Evolutionary conservation across 2,888 invertebrate genomes (phyloP).

Genomic region (Hirtodrosophila cameraria): DNA sequence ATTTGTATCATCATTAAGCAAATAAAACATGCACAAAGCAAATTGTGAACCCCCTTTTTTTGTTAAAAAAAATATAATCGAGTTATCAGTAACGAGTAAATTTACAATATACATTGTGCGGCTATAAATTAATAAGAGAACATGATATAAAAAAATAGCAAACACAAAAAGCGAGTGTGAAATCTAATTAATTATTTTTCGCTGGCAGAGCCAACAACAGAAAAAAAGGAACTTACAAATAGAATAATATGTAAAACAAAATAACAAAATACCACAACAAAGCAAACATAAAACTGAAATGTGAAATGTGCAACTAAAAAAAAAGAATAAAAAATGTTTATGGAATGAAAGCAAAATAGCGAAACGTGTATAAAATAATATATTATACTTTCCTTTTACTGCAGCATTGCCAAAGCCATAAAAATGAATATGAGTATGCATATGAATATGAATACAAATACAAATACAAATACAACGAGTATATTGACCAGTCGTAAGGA

Average conservation of each 20-base stretch:
- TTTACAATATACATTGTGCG: slow-evolving; percentile 8
- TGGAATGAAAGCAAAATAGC: slow-evolving; percentile 13
- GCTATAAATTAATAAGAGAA: slow-evolving; percentile 44
- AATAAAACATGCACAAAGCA: slow-evolving; percentile 35
- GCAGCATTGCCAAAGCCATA: slow-evolving; percentile 28
- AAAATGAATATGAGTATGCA: slow-evolving; percentile 31
- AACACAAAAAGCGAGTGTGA: slow-evolving; percentile 38
- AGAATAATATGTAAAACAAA: slow-evolving; percentile 14
- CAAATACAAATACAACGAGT: slow-evolving; percentile 25
- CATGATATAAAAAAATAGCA: slow-evolving; percentile 9
- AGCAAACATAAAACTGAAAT: slow-evolving; percentile 15
- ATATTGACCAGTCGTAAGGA: slow-evolving; percentile 45
- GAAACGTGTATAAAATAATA: slow-evolving; percentile 17
- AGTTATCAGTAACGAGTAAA: slow-evolving; percentile 48
- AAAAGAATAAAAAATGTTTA: slow-evolving; percentile 14
- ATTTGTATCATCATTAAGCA: slow-evolving; percentile 52
- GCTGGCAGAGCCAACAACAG: slow-evolving; percentile 17
- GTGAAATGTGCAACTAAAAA: slow-evolving; percentile 27
- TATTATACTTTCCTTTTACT: slow-evolving; percentile 18
- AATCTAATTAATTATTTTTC: slow-evolving; percentile 60
- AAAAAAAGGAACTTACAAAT: slow-evolving; percentile 17
- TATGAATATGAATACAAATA: slow-evolving; percentile 25
- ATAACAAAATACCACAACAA: slow-evolving; percentile 19
- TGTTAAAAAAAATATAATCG: slow-evolving; percentile 31
- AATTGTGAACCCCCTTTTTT: slow-evolving; percentile 12